Evolutionary conservation across 2,797 vertebrate species (phyloP).

Genomic region (Gallinago nigripennis): DNA sequence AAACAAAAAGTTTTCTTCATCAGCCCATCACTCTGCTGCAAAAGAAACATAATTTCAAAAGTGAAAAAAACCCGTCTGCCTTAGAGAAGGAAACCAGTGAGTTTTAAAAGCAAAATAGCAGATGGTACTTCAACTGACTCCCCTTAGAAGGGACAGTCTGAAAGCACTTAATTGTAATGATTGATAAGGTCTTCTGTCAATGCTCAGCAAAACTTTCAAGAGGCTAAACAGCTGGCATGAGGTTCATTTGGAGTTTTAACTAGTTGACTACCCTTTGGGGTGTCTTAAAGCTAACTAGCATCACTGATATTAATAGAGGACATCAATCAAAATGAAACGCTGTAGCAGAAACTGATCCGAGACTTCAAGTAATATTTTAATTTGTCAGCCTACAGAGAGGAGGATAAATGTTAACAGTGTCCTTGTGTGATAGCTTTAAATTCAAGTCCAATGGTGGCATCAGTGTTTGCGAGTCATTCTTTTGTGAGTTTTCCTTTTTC

Average conservation of each 20-base stretch:
- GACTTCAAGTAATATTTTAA: conserved; percentile 68
- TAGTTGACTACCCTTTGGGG: conserved; percentile 33
- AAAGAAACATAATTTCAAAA: conserved; percentile 65
- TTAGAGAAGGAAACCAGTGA: conserved; percentile 54
- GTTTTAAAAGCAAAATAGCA: conserved; percentile 69
- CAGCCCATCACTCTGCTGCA: conserved; percentile 51
- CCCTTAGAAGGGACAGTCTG: conserved; percentile 66
- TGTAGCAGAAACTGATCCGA: conserved; percentile 49
- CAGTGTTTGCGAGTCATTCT: background rate
- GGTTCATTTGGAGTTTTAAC: conserved; percentile 51
- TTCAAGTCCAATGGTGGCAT: background rate
- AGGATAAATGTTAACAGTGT: conserved; percentile 57
- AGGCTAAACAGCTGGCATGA: conserved; percentile 58
- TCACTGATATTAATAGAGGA: conserved; percentile 42
- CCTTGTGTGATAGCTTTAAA: conserved; percentile 54
- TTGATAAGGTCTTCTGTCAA: conserved; percentile 70
- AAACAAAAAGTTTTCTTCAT: conserved; percentile 73
- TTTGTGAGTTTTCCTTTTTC: conserved; percentile 28
- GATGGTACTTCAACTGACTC: conserved; percentile 65
- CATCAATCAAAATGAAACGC: conserved; percentile 59
- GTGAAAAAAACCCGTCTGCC: background rate
- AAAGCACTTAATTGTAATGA: conserved; percentile 74
- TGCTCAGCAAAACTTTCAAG: conserved; percentile 61
- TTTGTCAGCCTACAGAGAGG: conserved; percentile 45
- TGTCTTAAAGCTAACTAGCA: conserved; percentile 66